A percentile compares a stretch with the other conserved stretches of the same genome.
Evolutionary conservation across 2,888 invertebrate genomes (phyloP).

Genomic region (Lycaena phlaeas): DNA sequence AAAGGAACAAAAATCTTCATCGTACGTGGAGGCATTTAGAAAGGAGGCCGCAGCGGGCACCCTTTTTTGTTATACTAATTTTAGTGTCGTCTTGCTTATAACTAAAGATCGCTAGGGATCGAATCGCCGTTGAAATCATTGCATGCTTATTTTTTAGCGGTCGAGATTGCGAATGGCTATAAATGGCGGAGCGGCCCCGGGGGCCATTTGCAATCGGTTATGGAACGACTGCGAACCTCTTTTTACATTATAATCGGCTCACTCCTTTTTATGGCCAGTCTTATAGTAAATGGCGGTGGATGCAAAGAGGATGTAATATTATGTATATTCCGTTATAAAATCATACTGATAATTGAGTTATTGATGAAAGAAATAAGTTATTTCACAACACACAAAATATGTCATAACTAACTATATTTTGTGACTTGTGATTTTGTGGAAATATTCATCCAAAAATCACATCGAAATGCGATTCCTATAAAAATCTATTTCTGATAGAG

Average conservation of each 20-base stretch:
- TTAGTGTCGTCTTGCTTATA: slow-evolving; percentile 40
- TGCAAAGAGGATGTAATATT: slow-evolving; percentile 33
- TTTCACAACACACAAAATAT: no score
- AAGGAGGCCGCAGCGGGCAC: slow-evolving; percentile 31
- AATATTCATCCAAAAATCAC: no score
- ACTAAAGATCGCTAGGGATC: slow-evolving; percentile 46
- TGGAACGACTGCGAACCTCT: slow-evolving; percentile 66
- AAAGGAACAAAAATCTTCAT: slow-evolving; percentile 31
- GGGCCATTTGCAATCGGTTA: slow-evolving; percentile 72
- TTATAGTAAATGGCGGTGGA: slow-evolving; percentile 27
- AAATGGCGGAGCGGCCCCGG: slow-evolving; percentile 56
- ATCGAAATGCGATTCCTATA: no score
- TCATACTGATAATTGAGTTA: no score
- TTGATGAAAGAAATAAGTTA: neutral
- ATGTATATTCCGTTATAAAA: neutral
- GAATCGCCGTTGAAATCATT: slow-evolving; percentile 50
- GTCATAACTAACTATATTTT: no score
- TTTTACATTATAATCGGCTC: slow-evolving; percentile 68
- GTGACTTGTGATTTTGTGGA: no score
- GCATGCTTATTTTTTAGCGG: slow-evolving; percentile 58
- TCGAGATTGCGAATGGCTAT: slow-evolving; percentile 63
- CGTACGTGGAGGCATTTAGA: slow-evolving; percentile 49
- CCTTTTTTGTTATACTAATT: slow-evolving; percentile 34
- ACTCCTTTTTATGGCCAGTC: slow-evolving; percentile 40
- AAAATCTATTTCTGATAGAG: no score